These are phyloP conservation scores for Globodera rostochiensis DNA, from an alignment of 1,140 invertebrate genomes.

Conservation along the genomic window DNA sequence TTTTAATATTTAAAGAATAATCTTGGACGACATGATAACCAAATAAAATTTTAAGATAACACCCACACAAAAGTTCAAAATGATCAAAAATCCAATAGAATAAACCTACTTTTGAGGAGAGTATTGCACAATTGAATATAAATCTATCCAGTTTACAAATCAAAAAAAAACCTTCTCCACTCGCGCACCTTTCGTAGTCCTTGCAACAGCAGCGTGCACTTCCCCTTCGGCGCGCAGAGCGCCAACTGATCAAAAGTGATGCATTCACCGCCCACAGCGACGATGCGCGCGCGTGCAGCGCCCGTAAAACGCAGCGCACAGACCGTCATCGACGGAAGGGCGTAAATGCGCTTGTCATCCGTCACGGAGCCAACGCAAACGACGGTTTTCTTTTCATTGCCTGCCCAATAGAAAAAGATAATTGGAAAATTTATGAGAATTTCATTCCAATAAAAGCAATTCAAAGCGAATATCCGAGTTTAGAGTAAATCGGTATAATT, in stretches of 20 bases:
- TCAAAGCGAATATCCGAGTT: too few species aligned
- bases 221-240: constrained; percentile 83
- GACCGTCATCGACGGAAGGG: constrained; percentile 86
- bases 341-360: constrained; percentile 88
- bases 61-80: neutral
- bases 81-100: neutral
- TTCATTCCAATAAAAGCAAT: neutral
- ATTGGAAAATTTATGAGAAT: neutral
- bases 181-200: constrained; percentile 87
- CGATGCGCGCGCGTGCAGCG: constrained; percentile 87
- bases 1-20: too few species aligned
- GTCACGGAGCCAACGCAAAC: constrained; percentile 94
- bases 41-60: neutral
- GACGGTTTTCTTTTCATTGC: constrained; percentile 82
- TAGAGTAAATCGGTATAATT: too few species aligned
- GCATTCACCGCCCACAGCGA: constrained; percentile 92
- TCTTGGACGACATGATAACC: too few species aligned
- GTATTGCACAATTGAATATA: too few species aligned
- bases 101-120: too few species aligned
- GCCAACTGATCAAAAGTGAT: constrained; percentile 98
- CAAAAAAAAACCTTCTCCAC: constrained; percentile 72
- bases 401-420: constrained; percentile 53
- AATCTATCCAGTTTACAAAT: too few species aligned
- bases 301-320: constrained; percentile 91
- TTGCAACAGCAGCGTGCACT: constrained; percentile 90